phyloP scores from a whole-genome alignment of 2,797 vertebrate genomes.

The Danio jaintianensis region DNA sequence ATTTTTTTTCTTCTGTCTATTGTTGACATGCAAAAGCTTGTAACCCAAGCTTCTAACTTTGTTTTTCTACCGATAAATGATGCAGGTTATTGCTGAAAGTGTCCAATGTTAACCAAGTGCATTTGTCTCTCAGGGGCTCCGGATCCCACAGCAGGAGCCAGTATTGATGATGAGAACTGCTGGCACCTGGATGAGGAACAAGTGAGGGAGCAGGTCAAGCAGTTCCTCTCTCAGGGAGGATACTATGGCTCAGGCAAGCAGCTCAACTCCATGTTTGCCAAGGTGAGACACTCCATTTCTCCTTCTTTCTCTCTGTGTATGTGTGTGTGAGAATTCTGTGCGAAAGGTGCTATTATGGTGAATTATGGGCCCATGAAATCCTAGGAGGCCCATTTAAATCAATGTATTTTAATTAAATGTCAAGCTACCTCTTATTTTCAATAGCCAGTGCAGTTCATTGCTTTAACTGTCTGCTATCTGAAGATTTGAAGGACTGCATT shows the following conservation, averaged over 20 bases:
- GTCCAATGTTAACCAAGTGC: slow-evolving; percentile 33
- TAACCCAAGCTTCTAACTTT: background rate
- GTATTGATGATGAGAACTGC: slow-evolving; percentile 97
- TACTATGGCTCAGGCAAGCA: slow-evolving; percentile 98
- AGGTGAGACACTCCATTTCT: slow-evolving; percentile 73
- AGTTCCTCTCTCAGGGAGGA: slow-evolving; percentile 96
- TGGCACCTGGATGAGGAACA: slow-evolving; percentile 99
- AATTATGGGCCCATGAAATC: slow-evolving; percentile 58
- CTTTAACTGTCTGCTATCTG: slow-evolving; percentile 32
- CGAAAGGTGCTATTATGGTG: slow-evolving; percentile 55
- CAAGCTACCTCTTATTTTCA: slow-evolving; percentile 56
- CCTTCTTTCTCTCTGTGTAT: slow-evolving; percentile 5
- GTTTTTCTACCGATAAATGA: slow-evolving; percentile 9
- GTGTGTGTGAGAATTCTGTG: slow-evolving; percentile 32
- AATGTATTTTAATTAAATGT: slow-evolving; percentile 64
- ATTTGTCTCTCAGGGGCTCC: slow-evolving; percentile 85
- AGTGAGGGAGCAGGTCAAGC: slow-evolving; percentile 96
- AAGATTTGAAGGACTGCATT: slow-evolving; percentile 28
- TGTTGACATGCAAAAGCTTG: slow-evolving; percentile 2
- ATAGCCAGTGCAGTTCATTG: slow-evolving; percentile 16
- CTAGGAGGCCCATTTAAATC: slow-evolving; percentile 62
- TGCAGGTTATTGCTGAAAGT: slow-evolving; percentile 21
- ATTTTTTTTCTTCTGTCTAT: background rate
- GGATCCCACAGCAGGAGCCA: slow-evolving; percentile 96
- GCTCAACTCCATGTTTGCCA: slow-evolving; percentile 98